Evolutionary conservation across 2,113 vertebrate genomes (phyloP).

Genomic region (Marmota monax): DNA sequence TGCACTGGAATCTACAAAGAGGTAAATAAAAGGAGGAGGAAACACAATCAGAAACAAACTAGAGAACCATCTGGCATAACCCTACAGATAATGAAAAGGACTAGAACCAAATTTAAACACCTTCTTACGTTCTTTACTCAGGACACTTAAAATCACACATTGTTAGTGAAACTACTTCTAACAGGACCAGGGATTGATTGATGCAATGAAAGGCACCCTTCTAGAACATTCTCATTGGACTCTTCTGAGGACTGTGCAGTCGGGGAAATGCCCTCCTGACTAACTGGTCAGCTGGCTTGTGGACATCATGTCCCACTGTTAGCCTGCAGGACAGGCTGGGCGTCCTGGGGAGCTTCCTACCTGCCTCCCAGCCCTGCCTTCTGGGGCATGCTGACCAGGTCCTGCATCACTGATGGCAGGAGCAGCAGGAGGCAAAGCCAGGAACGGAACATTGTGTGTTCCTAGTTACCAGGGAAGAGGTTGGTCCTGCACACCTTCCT

Average conservation of each 20-base stretch:
- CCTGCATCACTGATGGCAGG: neutral
- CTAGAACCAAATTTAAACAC: neutral
- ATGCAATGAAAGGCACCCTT: neutral
- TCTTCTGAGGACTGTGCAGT: neutral
- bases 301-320: neutral
- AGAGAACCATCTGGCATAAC: neutral
- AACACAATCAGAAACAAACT: neutral
- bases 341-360: neutral
- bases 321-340: neutral
- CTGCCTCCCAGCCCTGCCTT: neutral
- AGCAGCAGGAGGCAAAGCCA: neutral
- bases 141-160: neutral
- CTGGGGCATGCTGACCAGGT: neutral
- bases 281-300: neutral
- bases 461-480: neutral
- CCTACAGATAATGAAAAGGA: neutral
- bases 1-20: constrained; percentile 93
- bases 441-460: neutral
- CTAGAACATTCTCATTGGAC: neutral
- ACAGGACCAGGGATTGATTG: neutral
- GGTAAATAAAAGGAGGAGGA: constrained; percentile 84
- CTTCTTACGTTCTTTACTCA: neutral
- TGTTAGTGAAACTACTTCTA: neutral
- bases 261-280: neutral
- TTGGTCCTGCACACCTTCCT: neutral